Base-by-base conservation (phyloP, 53 echinoderm and acorn worm genomes). In the Mesocentrotus franciscanus region DNA sequence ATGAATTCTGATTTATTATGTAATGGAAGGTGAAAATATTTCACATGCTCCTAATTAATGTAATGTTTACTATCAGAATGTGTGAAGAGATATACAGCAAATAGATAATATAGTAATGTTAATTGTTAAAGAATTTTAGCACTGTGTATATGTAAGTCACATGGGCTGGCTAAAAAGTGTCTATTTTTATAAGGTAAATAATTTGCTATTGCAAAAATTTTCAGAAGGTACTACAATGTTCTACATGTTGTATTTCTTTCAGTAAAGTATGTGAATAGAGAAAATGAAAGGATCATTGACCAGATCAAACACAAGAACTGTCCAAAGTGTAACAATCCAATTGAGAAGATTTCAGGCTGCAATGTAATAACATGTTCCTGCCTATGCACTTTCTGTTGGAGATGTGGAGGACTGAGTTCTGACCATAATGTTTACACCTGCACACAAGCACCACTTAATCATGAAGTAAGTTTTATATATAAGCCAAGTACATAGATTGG, bases 331-430 rank as follows among this genome's bases (percentile, higher is more conserved):
- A 66, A 36, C 66, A 34, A 92, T 64, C 70, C 92, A 18, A 92
- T 92, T 66, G 33, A 92, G 70, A 92, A 66, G 92, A 68, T 92
- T 30, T 33, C 9, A 24, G 92, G 92, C 24, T 92, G 92, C 35
- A 16, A 92, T 16, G 4, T 39, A 5, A 36, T 70, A 18, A 66
- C 36, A 5, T 92, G 92, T 39, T 15, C 92, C 70, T 92, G 92
- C 24, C 20, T 22, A 36, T 92, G 62, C 24, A 39, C 12, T 16
- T 92, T 92, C 71, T 92, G 92, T 27, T 92, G 71, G 71, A 12
- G 6, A 11, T 92, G 92, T 66, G 92, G 92, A 42, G 42, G 22
- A 11, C 17, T 42, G 33, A 9, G 18, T 81, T 17, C 36, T 18
- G 42, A 22, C 9, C 81, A 81, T 81, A 20, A 81, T 42, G 42